These are phyloP conservation scores for Chymomyza procnemis DNA, from an alignment of 2,888 invertebrate genomes.

Conservation along the genomic window DNA sequence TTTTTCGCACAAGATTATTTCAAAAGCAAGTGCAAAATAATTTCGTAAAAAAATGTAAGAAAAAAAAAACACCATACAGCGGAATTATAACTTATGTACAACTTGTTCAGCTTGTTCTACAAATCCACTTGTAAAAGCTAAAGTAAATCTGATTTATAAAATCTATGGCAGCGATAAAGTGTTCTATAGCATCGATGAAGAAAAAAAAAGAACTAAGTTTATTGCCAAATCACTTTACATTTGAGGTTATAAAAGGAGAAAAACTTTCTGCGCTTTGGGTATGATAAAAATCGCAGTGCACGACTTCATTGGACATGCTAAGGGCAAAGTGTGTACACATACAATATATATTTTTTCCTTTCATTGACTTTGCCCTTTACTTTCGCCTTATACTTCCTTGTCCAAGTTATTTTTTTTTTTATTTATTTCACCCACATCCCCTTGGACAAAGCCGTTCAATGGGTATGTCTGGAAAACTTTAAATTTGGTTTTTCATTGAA, in stretches of 20 bases:
- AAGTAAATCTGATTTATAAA: neutral
- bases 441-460: constrained; percentile 28
- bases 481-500: constrained; percentile 32
- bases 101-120: neutral
- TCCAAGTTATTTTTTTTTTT: neutral
- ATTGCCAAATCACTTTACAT: neutral
- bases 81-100: neutral
- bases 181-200: neutral
- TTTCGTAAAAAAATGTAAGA: too few relatives aligned
- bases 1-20: too few relatives aligned
- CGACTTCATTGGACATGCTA: neutral
- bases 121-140: neutral
- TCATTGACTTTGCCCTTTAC: neutral
- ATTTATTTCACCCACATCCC: neutral
- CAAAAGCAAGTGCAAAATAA: too few relatives aligned
- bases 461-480: constrained; percentile 26
- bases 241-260: neutral
- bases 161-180: neutral
- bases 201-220: neutral
- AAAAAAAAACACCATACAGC: too few relatives aligned
- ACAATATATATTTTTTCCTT: neutral
- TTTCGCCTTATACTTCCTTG: neutral
- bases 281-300: neutral
- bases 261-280: neutral
- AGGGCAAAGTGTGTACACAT: neutral